Evolutionary conservation across 2,113 vertebrate genomes (phyloP), one percentile per base, ranked within the genome.

Genomic region (Psephotus haematonotus): DNA sequence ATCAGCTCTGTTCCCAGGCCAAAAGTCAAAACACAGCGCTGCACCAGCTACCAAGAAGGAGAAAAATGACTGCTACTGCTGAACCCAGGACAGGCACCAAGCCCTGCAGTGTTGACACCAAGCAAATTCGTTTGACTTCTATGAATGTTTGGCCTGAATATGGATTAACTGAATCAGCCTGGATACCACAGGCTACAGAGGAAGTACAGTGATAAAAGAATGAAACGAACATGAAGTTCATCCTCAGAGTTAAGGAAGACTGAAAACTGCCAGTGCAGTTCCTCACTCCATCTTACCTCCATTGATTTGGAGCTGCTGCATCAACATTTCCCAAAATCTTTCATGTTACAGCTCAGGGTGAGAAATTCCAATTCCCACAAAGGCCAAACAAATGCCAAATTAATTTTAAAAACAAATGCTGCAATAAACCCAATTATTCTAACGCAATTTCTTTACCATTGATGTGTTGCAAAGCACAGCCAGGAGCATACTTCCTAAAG

Each of bases 301-400:
- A 53, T 25, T n/a, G 49, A 72, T 71, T 47, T 92, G 14, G 5
- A 29, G 75, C 39, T n/a, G 11, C n/a, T 87, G 63, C 57, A 76
- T 76, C 84, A 94, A 79, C 57, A 62, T 65, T 89, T 92, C 64
- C 85, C 74, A 86, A 69, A 74, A 69, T 47, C 72, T 82, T 90
- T 80, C 31, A 67, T 46, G 87, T 70, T 46, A 80, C 39, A 95
- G 72, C 41, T 88, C 12, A 3, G 57, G 13, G 43, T 57, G 68
- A 55, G 55, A 96, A 95, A 93, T 82, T 72, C 65, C 67, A 94
- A 5, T 49, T 91, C 76, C 49, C 43, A 75, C 37, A 71, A 97
- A 95, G 77, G 82, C 62, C 84, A 96, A 97, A 94, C 39, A 95
- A 97, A 96, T 86, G 53, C 31, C 52, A 82, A 93, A 47, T 35